Evolutionary conservation across 2,888 invertebrate genomes (phyloP), one percentile per base, ranked within the genome.

Genomic region (Lucinisca nassula): DNA sequence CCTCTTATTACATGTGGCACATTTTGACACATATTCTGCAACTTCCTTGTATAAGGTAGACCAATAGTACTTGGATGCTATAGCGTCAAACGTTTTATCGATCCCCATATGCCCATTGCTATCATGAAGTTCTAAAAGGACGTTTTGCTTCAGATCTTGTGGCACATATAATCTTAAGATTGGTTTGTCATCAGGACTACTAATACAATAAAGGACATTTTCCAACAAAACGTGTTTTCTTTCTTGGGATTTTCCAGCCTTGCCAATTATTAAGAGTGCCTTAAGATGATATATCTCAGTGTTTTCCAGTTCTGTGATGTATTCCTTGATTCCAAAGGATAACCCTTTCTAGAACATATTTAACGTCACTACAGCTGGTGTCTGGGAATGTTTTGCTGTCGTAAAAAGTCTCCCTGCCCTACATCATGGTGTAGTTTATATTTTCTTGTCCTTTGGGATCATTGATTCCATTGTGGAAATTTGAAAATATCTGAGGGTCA

Each of bases 1-100:
- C 27, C 82, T 37, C 32, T 17, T 61, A 27, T 79, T 37, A 51
- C 79, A 88, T 4, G 85, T 77, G 10, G 85, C 80, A 76, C 85
- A 82, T 4, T 45, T 38, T 0, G 27, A n/a, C 0, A 78, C 58
- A 67, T 81, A 67, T 73, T 74, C 40, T 74, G 32, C 61, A 30
- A 58, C 14, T 24, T 24, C 30, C 35, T 49, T 38, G 30, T 32
- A 72, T 27, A 77, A 10, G 21, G 49, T 72, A 0, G 72, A n/a
- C 51, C 49, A 72, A 51, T 77, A 82, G 24, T 78, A 78, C 38
- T 78, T 82, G 27, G 38, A 6, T 21, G 27, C 8, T 38, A 45
- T 70, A 12, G 30, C 37, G 12, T 72, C 45, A n/a, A 32, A 40
- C 1, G 38, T 61, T 77, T 32, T 79, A 17, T 85, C 80, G 17